Evolutionary conservation across 2,888 invertebrate genomes (phyloP), one percentile per base, ranked within the genome.

Genomic region (Watsonalla cultraria): DNA sequence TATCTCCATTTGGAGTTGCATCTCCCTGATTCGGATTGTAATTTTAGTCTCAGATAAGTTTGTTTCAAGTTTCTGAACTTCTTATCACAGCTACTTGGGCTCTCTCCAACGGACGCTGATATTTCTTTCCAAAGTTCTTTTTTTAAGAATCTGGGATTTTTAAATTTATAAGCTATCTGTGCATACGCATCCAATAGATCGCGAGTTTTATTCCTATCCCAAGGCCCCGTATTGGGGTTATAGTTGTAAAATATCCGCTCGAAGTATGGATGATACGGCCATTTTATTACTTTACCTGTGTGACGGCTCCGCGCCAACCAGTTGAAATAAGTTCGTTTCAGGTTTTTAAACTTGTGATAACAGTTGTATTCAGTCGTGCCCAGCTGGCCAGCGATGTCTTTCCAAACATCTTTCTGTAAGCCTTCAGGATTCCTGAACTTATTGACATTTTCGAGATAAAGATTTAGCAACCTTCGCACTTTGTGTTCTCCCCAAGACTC

Each of bases 51-150:
- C 2, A 87, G 63, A 46, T 85, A 90, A 5, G 90, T 89, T 63
- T 88, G 88, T 59, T 90, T 90, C 45, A 90, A 68, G 59, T 90
- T 90, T 49, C 90, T 75, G 57, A 88, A 90, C 60, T 90, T 90
- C 50, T 86, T 86, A 57, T 90, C 90, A 64, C 89, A 89, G 50
- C 73, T 70, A 11, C 66, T 67, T 0, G 88, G 72, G 39, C 63
- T 68, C 58, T 84, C 83, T 0, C 84, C 86, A 2, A 88, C 82
- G 35, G 74, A 62, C 7, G 56, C 58, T 0, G 85, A 73, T 65
- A 89, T 82, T 58, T 86, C 82, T 58, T 77, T 83, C 88, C 88
- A 89, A 14, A 89, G 70, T 60, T 88, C 87, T 58, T 89, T 90
- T 60, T 90, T 90, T 53, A 84, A 82, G 56, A 71, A 84, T 60